Conservation (phyloP, 2,797 vertebrate genomes). For the Gastrophryne carolinensis region DNA sequence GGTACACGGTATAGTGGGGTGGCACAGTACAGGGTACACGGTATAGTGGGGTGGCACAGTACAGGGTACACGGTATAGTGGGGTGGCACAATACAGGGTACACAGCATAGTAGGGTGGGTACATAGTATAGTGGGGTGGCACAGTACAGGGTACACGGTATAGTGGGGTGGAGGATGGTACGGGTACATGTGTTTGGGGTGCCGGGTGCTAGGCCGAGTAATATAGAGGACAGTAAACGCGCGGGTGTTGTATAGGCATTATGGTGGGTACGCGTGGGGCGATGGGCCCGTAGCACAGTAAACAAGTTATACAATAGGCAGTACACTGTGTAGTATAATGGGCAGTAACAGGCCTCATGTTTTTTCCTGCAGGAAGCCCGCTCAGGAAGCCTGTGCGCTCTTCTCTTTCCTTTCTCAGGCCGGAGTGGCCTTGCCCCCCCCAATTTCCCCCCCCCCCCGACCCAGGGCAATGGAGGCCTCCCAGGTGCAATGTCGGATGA, state of each 20-base stretch:
- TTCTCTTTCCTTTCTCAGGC: conserved; percentile 56
- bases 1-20: not conserved
- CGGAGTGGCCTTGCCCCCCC: conserved; percentile 56
- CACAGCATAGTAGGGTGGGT: not conserved
- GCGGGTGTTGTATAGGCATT: not conserved
- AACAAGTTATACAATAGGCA: not conserved
- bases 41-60: not conserved
- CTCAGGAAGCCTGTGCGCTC: conserved; percentile 2
- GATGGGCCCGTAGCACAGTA: not conserved
- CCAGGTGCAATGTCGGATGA: not conserved
- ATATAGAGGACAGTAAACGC: not conserved
- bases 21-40: not conserved
- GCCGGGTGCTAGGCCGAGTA: not conserved
- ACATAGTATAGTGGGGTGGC: too few relatives aligned
- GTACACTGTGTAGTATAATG: not conserved
- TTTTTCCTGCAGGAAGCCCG: conserved; percentile 4
- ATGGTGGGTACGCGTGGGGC: not conserved
- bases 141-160: too few relatives aligned
- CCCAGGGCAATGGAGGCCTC: conserved; percentile 65
- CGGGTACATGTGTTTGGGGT: not conserved
- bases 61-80: too few relatives aligned
- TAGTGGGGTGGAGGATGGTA: not conserved
- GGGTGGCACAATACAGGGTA: not conserved
- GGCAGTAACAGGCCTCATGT: not conserved
- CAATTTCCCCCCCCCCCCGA: conserved; percentile 19